Base-by-base conservation (phyloP, 2,113 vertebrate species). In the Otis tarda region DNA sequence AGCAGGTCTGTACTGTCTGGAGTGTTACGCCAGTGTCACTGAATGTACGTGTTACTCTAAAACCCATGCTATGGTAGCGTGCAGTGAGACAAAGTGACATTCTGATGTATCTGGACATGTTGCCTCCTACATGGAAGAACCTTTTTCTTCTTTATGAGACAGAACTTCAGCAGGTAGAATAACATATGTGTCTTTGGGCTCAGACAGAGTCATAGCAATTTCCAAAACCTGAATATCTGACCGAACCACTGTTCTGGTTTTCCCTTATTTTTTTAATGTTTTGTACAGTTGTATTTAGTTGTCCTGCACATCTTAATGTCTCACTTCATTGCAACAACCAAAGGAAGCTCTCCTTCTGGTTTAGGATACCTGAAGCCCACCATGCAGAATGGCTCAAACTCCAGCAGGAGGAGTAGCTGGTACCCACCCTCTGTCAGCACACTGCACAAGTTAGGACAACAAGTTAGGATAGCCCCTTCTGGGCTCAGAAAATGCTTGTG, bases 1-100 rank as follows among this genome's bases (percentile, higher is more conserved):
- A 96, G 77, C 53, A 85, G 86, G 73, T 75, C 61, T n/a, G 14
- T 85, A n/a, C 53, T 74, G 47, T 90, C 91, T 93, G 68, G 65
- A 64, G 37, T 21, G 1, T 49, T 90, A 35, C 41, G 67, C 91
- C 81, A 87, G 47, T 30, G 53, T 67, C 75, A 92, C 83, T 96
- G 92, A 87, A 56, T 1, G 5, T 61, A 64, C 2, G 4, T 73
- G 74, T 86, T 73, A 63, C 17, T 8, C 31, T 78, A 55, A 75
- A n/a, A 43, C 10, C n/a, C 28, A 3, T n/a, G 50, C 49, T 87
- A 43, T 39, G 43, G 45, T 49, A 87, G 33, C 55, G 65, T 11
- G 27, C 19, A 63, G 52, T 55, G 68, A 94, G 75, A 81, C 49
- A 64, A 87, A 83, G 25, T 65, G 68, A 57, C 68, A 50, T 68